Percentiles rank a stretch among this genome's conserved stretches.
These are phyloP conservation scores for Hydractinia symbiolongicarpus DNA, from an alignment of 30 jellyfish, hydroid and myxozoan genomes.

Conservation along the genomic window DNA sequence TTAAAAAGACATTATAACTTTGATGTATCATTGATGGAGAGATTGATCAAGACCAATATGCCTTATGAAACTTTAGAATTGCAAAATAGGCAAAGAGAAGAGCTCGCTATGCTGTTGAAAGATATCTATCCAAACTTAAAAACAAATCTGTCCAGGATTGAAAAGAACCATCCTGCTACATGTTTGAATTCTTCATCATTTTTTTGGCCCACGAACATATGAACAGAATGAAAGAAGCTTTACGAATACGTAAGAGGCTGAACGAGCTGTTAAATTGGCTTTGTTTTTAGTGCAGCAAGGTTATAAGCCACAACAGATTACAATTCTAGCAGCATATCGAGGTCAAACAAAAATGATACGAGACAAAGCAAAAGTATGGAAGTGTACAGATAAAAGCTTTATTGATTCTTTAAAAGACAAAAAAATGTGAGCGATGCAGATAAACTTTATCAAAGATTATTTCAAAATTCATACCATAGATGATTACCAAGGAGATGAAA, in stretches of 20 bases:
- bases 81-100: constrained; percentile 65
- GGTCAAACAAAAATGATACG: constrained; percentile 57
- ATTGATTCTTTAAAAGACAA: not conserved
- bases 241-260: constrained; percentile 50
- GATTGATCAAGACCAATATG: constrained; percentile 33
- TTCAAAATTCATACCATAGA: constrained; percentile 49
- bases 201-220: constrained; percentile 45
- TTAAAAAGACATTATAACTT: constrained; percentile 43
- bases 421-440: too few species aligned
- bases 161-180: constrained; percentile 26
- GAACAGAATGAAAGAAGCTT: constrained; percentile 46
- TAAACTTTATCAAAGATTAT: not conserved
- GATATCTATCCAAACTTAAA: constrained; percentile 52
- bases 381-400: not conserved
- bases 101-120: constrained; percentile 40
- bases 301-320: constrained; percentile 24
- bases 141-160: constrained; percentile 35
- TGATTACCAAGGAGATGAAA: constrained; percentile 71
- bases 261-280: constrained; percentile 43
- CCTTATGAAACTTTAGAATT: constrained; percentile 22
- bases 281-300: constrained; percentile 47
- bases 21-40: constrained; percentile 67
- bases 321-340: constrained; percentile 54
- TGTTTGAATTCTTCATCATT: constrained; percentile 27
- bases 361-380: constrained; percentile 10